Conservation (phyloP, 2,797 vertebrate genomes). For the Poecile montanus region DNA sequence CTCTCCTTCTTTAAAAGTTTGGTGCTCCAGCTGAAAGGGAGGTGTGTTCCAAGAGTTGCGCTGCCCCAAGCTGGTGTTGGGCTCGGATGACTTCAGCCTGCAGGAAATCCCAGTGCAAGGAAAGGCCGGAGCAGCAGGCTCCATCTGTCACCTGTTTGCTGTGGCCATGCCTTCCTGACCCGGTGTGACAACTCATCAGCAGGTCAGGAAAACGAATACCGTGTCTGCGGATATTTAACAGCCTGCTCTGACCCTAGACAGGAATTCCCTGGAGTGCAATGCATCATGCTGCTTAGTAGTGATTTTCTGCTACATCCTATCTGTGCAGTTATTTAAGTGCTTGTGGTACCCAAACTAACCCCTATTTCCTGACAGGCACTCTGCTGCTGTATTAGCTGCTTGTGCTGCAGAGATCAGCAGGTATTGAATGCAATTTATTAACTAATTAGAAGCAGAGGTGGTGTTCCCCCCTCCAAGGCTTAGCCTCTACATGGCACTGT, state of each 20-base stretch:
- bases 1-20: background rate
- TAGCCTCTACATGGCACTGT: background rate
- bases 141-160: background rate
- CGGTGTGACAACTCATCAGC: background rate
- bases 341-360: background rate
- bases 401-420: background rate
- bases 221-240: background rate
- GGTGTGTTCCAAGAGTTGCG: background rate
- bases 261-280: background rate
- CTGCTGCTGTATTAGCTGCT: background rate
- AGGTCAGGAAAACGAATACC: background rate
- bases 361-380: background rate
- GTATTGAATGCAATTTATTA: background rate
- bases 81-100: background rate
- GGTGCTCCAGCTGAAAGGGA: background rate
- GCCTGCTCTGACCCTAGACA: background rate
- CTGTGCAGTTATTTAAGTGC: background rate
- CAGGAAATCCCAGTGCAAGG: background rate
- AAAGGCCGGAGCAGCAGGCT: background rate
- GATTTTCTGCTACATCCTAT: background rate
- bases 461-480: background rate
- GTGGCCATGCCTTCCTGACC: background rate
- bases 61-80: background rate
- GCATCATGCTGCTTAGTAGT: background rate
- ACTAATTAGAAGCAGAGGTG: background rate